Evolutionary conservation across 2,113 vertebrate species (phyloP).

Genomic region (Stictonetta naevosa): DNA sequence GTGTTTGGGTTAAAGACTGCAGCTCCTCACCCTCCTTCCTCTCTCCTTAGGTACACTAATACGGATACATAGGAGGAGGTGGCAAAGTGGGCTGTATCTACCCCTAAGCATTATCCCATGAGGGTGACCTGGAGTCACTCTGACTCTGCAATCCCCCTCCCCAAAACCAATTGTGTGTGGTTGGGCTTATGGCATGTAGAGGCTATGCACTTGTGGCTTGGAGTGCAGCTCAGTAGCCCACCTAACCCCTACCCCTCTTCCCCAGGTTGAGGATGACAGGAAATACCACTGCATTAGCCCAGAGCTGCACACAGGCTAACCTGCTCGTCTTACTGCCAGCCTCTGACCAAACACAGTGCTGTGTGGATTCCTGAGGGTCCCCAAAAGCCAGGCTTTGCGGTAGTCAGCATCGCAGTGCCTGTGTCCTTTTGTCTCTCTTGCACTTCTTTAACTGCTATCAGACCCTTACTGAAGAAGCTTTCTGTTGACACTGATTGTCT

Average conservation of each 20-base stretch:
- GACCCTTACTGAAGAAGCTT: background rate
- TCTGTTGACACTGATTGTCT: background rate
- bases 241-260: no score
- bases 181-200: rapidly evolving
- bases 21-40: background rate
- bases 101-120: rapidly evolving
- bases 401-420: background rate
- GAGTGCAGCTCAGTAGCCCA: background rate
- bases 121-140: background rate
- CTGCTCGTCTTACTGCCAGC: background rate
- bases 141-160: background rate
- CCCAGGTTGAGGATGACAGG: no score
- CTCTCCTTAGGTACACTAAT: background rate
- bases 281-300: background rate
- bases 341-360: background rate
- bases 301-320: background rate
- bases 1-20: background rate
- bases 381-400: background rate
- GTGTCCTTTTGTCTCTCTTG: background rate
- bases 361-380: background rate
- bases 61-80: background rate
- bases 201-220: background rate
- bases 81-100: background rate
- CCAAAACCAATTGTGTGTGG: background rate
- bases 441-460: conserved; percentile 1